Percentiles rank a stretch among this genome's conserved stretches.
These are phyloP conservation scores for Caenorhabditis zanzibari DNA, from an alignment of 2,888 invertebrate species.

Conservation along the genomic window DNA sequence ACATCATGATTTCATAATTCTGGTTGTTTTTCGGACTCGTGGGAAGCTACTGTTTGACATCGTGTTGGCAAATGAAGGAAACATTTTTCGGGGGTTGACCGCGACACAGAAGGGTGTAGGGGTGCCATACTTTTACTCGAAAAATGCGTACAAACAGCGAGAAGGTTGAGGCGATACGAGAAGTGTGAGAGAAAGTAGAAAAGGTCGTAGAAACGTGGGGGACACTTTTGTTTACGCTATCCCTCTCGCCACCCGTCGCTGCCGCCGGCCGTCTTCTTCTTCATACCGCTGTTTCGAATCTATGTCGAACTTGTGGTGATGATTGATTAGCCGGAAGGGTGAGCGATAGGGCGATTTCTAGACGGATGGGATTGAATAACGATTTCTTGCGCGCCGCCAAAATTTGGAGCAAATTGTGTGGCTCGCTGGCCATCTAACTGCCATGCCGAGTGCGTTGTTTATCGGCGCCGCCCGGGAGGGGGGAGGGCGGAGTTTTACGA, in stretches of 20 bases:
- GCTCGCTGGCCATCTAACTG: conserved; percentile 26
- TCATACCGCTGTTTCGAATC: conserved; percentile 39
- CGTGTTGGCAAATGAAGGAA: conserved; percentile 20
- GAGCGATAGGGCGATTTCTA: conserved; percentile 22
- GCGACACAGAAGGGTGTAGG: conserved; percentile 5
- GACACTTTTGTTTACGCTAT: conserved; percentile 55
- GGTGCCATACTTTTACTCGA: conserved; percentile 23
- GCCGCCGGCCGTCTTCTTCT: neutral
- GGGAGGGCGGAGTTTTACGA: conserved; percentile 35
- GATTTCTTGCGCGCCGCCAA: conserved; percentile 17
- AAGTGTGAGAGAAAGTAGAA: conserved; percentile 40
- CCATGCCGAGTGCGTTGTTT: conserved; percentile 46
- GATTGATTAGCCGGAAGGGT: conserved; percentile 57
- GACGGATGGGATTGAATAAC: conserved; percentile 38
- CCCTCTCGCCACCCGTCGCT: conserved; percentile 31
- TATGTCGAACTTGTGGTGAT: conserved; percentile 56
- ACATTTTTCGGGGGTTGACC: conserved; percentile 32
- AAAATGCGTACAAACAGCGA: conserved; percentile 45
- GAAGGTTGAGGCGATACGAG: conserved; percentile 51
- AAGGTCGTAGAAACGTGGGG: conserved; percentile 50
- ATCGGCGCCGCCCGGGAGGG: conserved; percentile 27
- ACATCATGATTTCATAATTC: conserved; percentile 3
- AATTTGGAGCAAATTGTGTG: conserved; percentile 43
- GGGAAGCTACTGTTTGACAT: conserved; percentile 21
- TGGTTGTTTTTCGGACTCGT: neutral